These are phyloP conservation scores for Sicus ferrugineus DNA, from an alignment of 2,888 invertebrate genomes.

Conservation along the genomic window DNA sequence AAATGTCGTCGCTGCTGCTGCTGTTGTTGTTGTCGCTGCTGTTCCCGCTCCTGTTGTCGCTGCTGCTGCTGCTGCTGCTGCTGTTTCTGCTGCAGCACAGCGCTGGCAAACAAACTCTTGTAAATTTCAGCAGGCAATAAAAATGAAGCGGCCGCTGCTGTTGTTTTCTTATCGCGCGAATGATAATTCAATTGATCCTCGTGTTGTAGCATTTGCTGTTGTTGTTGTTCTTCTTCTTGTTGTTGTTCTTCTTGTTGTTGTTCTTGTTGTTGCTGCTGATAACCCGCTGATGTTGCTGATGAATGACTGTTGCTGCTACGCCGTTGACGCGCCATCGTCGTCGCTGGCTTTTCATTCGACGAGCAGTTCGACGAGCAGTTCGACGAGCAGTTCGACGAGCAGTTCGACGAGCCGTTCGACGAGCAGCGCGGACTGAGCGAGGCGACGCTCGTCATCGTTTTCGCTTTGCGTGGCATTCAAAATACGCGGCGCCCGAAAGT, in stretches of 20 bases:
- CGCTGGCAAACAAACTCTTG: conserved; percentile 79
- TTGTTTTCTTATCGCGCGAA: not conserved
- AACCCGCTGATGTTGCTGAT: conserved; percentile 3
- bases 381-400: conserved; percentile 40
- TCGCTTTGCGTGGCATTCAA: not conserved
- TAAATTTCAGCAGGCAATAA: conserved; percentile 80
- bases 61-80: conserved; percentile 50
- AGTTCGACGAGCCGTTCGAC: no score
- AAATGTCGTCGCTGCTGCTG: conserved; percentile 36
- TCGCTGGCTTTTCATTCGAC: not conserved
- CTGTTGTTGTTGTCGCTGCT: conserved; percentile 50
- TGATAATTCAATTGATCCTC: not conserved
- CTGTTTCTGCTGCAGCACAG: conserved; percentile 68
- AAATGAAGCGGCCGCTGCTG: conserved; percentile 63
- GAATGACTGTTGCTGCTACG: not conserved
- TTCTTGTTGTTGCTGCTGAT: not conserved
- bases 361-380: conserved; percentile 41
- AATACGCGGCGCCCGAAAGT: not conserved
- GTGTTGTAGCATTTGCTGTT: not conserved
- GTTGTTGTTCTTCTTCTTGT: conserved; percentile 15
- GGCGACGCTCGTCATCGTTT: conserved; percentile 18
- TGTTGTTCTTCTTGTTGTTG: conserved; percentile 8
- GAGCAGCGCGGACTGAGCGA: conserved; percentile 41
- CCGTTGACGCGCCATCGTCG: conserved; percentile 8
- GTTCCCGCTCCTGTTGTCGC: conserved; percentile 63